Conservation (phyloP, 92 coral and sea anemone genomes). For the Zoanthus sociatus region DNA sequence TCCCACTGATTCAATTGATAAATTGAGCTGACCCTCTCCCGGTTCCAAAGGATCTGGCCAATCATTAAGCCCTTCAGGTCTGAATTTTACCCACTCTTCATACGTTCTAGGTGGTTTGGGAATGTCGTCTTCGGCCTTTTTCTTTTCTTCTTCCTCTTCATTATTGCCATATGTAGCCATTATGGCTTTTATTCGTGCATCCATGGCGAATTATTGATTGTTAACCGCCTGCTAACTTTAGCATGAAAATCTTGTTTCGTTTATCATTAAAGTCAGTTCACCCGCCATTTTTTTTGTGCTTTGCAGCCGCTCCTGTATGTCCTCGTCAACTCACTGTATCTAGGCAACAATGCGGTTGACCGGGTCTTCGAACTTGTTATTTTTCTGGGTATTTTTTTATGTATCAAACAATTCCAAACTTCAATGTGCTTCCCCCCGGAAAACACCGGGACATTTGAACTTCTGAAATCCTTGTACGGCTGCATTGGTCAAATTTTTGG, state of each 20-base stretch:
- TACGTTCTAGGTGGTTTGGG: slow-evolving; percentile 73
- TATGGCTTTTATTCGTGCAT: slow-evolving; percentile 81
- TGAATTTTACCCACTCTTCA: slow-evolving; percentile 78
- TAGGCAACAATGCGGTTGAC: slow-evolving; percentile 4
- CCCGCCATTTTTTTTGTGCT: slow-evolving; percentile 20
- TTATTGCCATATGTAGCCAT: slow-evolving; percentile 71
- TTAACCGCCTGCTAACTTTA: not conserved
- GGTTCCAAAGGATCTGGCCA: slow-evolving; percentile 80
- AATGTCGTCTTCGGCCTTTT: slow-evolving; percentile 46
- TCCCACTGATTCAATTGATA: slow-evolving; percentile 83
- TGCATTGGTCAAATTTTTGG: too few species aligned
- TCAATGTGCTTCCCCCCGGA: too few species aligned
- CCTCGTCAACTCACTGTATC: slow-evolving; percentile 13
- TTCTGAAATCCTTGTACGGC: too few species aligned
- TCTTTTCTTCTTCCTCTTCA: slow-evolving; percentile 60
- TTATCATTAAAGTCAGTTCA: too few species aligned
- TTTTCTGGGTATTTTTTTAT: too few species aligned
- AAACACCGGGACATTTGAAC: too few species aligned
- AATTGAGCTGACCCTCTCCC: slow-evolving; percentile 62
- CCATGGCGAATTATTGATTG: slow-evolving; percentile 55
- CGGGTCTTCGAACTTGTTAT: too few species aligned
- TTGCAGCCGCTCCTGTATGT: slow-evolving; percentile 36
- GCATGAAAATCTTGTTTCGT: not conserved
- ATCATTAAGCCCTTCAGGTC: slow-evolving; percentile 56
- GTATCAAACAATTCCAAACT: too few species aligned